Percentiles rank a stretch among this genome's conserved stretches.
Conservation (phyloP, 1,140 invertebrate species). For the Triops cancriformis region DNA sequence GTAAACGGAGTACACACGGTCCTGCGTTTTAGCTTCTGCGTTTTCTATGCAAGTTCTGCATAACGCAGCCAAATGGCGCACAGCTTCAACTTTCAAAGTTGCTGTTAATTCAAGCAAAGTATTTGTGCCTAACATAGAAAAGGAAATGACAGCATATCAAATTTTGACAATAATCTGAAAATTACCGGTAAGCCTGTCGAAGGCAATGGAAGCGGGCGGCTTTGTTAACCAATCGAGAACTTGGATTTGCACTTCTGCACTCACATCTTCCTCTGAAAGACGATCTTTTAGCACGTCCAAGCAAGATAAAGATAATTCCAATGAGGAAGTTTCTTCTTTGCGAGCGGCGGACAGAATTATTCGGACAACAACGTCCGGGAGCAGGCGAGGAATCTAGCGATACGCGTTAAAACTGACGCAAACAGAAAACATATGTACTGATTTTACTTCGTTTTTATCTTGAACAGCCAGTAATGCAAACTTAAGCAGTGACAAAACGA, state of each 20-base stretch:
- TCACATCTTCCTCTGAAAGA: not conserved
- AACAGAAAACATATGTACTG: not conserved
- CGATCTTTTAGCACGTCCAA: not conserved
- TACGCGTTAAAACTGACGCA: not conserved
- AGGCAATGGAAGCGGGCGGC: not conserved
- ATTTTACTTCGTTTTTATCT: not conserved
- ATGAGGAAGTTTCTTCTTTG: not conserved
- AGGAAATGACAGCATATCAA: not conserved
- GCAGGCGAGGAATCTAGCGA: not conserved
- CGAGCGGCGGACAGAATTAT: not conserved
- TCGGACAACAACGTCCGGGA: not conserved
- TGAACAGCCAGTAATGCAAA: not conserved
- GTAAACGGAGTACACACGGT: conserved; percentile 55
- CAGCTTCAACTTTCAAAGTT: conserved; percentile 48
- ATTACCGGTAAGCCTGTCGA: not conserved
- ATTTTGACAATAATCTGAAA: not conserved
- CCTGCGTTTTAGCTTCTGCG: conserved; percentile 47
- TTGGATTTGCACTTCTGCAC: not conserved
- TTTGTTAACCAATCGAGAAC: not conserved
- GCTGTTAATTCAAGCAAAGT: conserved; percentile 51
- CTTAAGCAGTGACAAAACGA: not conserved
- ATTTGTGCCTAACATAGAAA: conserved; percentile 38
- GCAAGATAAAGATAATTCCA: not conserved
- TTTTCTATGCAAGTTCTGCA: conserved; percentile 50
- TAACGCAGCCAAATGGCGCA: conserved; percentile 51